Evolutionary conservation across 2,113 vertebrate species (phyloP).

Genomic region (Semnopithecus entellus): DNA sequence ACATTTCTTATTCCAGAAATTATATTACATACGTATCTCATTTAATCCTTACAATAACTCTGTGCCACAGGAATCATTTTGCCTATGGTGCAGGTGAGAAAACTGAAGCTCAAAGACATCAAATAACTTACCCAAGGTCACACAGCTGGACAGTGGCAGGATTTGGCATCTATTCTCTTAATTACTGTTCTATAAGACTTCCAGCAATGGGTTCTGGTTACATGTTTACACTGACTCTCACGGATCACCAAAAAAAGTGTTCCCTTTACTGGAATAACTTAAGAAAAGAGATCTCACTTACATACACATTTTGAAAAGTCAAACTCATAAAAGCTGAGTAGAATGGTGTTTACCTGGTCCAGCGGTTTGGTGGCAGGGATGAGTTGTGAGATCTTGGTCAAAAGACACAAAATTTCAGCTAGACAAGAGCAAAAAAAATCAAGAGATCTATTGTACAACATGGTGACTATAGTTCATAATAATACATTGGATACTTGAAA

Average conservation of each 20-base stretch:
- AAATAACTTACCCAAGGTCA: background rate
- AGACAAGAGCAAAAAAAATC: background rate
- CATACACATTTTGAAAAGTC: background rate
- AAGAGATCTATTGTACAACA: background rate
- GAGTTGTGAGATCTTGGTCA: background rate
- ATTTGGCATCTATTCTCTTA: background rate
- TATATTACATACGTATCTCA: background rate
- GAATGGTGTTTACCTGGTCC: background rate
- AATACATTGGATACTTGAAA: background rate
- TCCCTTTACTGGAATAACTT: background rate
- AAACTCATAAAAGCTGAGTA: background rate
- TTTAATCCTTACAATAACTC: background rate
- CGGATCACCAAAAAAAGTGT: background rate
- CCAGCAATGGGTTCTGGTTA: background rate
- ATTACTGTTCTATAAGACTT: background rate
- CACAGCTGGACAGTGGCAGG: background rate
- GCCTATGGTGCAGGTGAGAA: background rate
- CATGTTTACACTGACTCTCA: background rate
- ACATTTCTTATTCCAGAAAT: background rate
- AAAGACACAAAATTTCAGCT: background rate
- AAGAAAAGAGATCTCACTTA: background rate
- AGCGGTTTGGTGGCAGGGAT: background rate
- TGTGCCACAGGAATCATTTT: background rate
- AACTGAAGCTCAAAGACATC: background rate
- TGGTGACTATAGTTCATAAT: background rate